Evolutionary conservation across 2,797 vertebrate genomes (phyloP).

Genomic region (Ptychadena robeensis): DNA sequence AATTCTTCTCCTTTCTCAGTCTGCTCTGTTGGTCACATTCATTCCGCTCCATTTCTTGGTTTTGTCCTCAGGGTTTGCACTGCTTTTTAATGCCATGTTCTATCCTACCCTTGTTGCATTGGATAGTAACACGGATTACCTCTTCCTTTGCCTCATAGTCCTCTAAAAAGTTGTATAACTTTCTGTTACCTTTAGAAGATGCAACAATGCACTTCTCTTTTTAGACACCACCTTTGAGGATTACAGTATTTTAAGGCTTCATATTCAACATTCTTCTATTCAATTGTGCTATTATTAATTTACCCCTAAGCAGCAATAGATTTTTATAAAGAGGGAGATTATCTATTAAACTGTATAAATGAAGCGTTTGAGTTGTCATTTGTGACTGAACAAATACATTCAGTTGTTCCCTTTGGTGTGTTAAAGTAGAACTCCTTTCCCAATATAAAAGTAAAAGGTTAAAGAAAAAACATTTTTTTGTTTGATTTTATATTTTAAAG

Average conservation of each 20-base stretch:
- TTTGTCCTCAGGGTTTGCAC: conserved; percentile 48
- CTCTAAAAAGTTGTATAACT: not conserved
- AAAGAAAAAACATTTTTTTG: too few species aligned
- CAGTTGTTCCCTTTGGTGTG: too few species aligned
- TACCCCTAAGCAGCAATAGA: conserved; percentile 51
- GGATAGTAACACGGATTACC: conserved; percentile 25
- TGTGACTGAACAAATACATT: too few species aligned
- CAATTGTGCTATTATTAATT: not conserved
- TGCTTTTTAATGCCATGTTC: conserved; percentile 56
- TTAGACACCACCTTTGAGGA: not conserved
- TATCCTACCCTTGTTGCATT: conserved; percentile 40
- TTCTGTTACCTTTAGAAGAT: not conserved
- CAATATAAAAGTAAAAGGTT: too few species aligned
- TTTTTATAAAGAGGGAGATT: conserved; percentile 20
- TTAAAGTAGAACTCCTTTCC: too few species aligned
- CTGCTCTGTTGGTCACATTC: conserved; percentile 39
- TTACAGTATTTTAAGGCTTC: conserved; percentile 5
- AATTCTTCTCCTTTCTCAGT: conserved; percentile 25
- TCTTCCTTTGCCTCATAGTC: not conserved
- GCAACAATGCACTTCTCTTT: not conserved
- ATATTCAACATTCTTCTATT: too few species aligned
- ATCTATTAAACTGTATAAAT: conserved; percentile 21
- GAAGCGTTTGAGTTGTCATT: not conserved
- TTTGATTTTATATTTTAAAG: too few species aligned
- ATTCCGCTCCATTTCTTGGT: conserved; percentile 57